phyloP scores from a whole-genome alignment of 2,797 vertebrate species.

The Stomatorhinus walkeri region DNA sequence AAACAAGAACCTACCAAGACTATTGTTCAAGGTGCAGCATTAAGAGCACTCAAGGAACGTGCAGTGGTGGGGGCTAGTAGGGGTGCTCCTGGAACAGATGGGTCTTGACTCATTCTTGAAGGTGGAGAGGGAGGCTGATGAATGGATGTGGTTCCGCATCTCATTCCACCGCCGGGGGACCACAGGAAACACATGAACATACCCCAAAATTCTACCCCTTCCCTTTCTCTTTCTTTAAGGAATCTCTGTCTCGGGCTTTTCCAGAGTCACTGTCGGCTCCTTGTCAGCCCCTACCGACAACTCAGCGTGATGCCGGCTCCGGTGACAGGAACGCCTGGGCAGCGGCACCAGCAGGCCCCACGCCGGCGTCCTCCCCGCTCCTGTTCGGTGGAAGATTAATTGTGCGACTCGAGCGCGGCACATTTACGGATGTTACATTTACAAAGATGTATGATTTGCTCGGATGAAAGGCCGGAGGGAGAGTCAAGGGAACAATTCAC shows the following conservation, averaged over 20 bases:
- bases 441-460: neutral
- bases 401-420: neutral
- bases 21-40: neutral
- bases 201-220: neutral
- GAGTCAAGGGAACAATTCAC: neutral
- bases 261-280: neutral
- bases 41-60: neutral
- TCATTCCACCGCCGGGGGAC: neutral
- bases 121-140: neutral
- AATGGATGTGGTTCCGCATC: neutral
- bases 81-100: neutral
- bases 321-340: neutral
- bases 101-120: neutral
- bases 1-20: neutral
- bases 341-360: neutral
- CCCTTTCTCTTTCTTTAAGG: neutral
- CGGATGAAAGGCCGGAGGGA: neutral
- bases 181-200: neutral
- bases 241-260: neutral
- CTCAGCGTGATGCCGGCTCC: neutral
- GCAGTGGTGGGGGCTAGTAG: neutral
- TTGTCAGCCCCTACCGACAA: neutral
- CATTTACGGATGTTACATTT: neutral
- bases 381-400: neutral
- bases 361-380: neutral